These are phyloP conservation scores for Zelleria hepariella DNA, from an alignment of 2,888 invertebrate species.

Conservation along the genomic window DNA sequence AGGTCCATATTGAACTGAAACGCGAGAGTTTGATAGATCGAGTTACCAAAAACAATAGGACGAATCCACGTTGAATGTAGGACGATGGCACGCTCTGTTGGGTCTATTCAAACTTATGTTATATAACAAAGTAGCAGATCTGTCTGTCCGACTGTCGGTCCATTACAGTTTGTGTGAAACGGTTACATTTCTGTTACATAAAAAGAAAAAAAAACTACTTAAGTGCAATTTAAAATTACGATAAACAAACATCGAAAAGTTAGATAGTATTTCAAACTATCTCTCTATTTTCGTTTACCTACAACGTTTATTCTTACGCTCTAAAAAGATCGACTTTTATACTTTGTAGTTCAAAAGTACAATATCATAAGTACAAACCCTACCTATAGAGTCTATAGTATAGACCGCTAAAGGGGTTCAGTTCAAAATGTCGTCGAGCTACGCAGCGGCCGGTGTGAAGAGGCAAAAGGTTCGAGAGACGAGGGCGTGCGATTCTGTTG, in stretches of 20 bases:
- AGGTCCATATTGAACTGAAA: background rate
- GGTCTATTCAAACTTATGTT: conserved; percentile 39
- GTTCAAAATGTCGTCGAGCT: conserved; percentile 32
- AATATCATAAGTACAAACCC: too few species aligned
- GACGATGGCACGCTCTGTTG: conserved; percentile 28
- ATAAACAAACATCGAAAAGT: too few species aligned
- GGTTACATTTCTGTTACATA: background rate
- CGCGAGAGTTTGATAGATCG: background rate
- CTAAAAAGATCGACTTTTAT: too few species aligned
- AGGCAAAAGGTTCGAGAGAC: conserved; percentile 51
- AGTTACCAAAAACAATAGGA: conserved; percentile 6
- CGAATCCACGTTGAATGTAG: background rate
- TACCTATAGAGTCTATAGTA: too few species aligned
- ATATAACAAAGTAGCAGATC: conserved; percentile 32
- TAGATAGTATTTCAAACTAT: too few species aligned
- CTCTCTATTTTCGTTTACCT: too few species aligned
- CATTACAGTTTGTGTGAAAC: conserved; percentile 12
- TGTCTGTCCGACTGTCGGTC: background rate
- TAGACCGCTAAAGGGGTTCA: background rate
- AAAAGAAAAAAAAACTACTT: conserved; percentile 2
- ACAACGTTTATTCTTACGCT: too few species aligned
- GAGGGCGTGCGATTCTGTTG: conserved; percentile 31
- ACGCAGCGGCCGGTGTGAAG: conserved; percentile 42
- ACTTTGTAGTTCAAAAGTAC: too few species aligned
- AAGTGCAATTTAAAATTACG: too few species aligned